These are phyloP conservation scores for Tetraodon nigroviridis DNA, from an alignment of 2,113 vertebrate genomes.

Conservation along the genomic window DNA sequence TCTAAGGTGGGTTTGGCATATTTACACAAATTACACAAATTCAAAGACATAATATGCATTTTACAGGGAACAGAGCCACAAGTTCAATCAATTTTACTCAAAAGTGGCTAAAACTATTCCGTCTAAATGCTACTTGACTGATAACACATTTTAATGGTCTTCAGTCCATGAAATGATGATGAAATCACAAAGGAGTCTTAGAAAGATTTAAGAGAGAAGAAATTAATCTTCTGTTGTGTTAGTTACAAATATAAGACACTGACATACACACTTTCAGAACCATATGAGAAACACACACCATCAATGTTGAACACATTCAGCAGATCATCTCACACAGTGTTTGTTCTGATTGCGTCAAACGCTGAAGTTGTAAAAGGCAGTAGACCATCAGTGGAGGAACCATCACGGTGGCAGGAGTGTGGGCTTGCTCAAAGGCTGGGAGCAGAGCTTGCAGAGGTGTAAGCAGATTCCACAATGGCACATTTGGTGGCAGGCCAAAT, in stretches of 20 bases:
- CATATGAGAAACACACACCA: constrained; percentile 35
- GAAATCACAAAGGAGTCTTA: constrained; percentile 6
- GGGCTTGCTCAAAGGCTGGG: neutral
- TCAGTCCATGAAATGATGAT: constrained; percentile 9
- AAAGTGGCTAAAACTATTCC: too few relatives aligned
- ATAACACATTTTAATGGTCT: constrained; percentile 5
- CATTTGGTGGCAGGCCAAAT: neutral
- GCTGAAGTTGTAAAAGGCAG: constrained; percentile 29
- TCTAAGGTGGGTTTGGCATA: neutral
- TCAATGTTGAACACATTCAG: constrained; percentile 35
- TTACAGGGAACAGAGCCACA: too few relatives aligned
- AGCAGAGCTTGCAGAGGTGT: constrained; percentile 5
- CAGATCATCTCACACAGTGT: constrained; percentile 37
- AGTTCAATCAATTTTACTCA: too few relatives aligned
- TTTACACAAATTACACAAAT: constrained; percentile 5
- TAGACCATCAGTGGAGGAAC: neutral
- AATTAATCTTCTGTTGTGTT: constrained; percentile 23
- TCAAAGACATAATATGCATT: constrained; percentile 6
- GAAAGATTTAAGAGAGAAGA: constrained; percentile 1
- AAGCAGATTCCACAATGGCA: neutral
- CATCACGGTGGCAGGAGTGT: constrained; percentile 6
- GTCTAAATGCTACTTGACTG: constrained; percentile 16
- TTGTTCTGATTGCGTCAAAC: constrained; percentile 22
- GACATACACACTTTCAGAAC: constrained; percentile 41
- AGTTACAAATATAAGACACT: constrained; percentile 48